Base-by-base conservation (phyloP, 2,888 invertebrate species). In the Epinotia ramella region DNA sequence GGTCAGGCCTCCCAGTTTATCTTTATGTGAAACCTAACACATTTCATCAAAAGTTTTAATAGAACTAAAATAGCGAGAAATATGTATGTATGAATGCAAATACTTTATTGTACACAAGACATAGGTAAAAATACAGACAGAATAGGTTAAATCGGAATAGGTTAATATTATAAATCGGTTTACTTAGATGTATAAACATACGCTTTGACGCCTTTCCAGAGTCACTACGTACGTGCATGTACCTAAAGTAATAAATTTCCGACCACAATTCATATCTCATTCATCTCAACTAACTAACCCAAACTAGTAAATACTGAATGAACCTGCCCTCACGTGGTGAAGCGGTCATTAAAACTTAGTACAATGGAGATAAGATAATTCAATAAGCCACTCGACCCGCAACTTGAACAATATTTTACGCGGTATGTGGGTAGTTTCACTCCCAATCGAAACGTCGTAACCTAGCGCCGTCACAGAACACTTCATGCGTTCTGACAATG, bases 321-420 rank as follows among this genome's bases (percentile, higher is more conserved):
- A 74, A 70, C 70, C 70, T 66, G 66, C 73, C 73, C 73, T 69
- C 74, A 65, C 74, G 75, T 71, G 71, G 71, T 49, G 81, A 82
- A 85, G 81, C 87, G 87, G 89, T 91, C 89, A 91, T 92, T 93
- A 90, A 89, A 91, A 90, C 91, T 90, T 88, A 88, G 86, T 85
- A 91, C 90, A 91, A 90, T 89, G 84, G 86, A 79, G 78, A 88
- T 88, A 84, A 88, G 88, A 89, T 92, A 91, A 92, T 92, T 92
- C 91, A 93, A 92, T 93, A 92, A 91, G 86, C 89, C 86, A 83
- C 83, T 84, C 83, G 81, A 82, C 84, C 84, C 80, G 77, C 82
- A 87, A 87, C 84, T 88, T 86, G 78, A 78, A 80, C 84, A 81
- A 86, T 88, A 88, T 87, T 86, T 88, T 83, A 88, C 84, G 65